phyloP scores from a whole-genome alignment of 2,888 invertebrate species.

The Sialis fuliginosa region DNA sequence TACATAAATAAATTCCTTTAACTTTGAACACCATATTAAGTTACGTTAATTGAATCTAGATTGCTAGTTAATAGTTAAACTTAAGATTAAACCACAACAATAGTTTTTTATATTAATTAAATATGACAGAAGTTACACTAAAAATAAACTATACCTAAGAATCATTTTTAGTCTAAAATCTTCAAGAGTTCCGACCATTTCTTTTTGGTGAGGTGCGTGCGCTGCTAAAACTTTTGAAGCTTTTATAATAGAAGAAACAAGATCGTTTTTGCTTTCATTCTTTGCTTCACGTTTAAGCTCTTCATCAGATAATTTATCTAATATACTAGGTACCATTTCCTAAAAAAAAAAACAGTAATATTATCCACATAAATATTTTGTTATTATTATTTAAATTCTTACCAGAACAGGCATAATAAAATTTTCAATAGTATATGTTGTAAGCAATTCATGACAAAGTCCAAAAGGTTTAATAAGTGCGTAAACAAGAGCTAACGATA shows the following conservation, averaged over 20 bases:
- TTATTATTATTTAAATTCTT: slow-evolving; percentile 20
- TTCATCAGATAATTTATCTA: slow-evolving; percentile 87
- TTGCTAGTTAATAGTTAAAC: no score
- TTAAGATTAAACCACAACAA: no score
- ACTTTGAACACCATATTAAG: no score
- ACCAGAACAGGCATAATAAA: slow-evolving; percentile 85
- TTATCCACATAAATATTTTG: background rate
- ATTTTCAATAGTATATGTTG: slow-evolving; percentile 75
- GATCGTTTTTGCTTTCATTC: slow-evolving; percentile 90
- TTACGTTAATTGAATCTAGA: no score
- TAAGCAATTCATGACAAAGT: slow-evolving; percentile 78
- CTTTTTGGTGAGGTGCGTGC: slow-evolving; percentile 71
- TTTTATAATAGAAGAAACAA: slow-evolving; percentile 85
- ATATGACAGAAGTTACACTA: no score
- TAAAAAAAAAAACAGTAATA: slow-evolving; percentile 20
- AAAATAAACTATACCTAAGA: slow-evolving; percentile 23
- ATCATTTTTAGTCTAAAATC: slow-evolving; percentile 95
- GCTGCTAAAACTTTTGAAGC: slow-evolving; percentile 78
- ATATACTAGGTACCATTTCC: slow-evolving; percentile 78
- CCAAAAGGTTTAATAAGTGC: slow-evolving; percentile 82
- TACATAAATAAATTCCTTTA: no score
- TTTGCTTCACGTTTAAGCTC: slow-evolving; percentile 92
- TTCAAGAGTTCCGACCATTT: slow-evolving; percentile 59
- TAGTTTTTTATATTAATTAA: no score
- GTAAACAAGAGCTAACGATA: slow-evolving; percentile 61